Percentiles rank a stretch among this genome's conserved stretches.
Evolutionary conservation across 2,113 vertebrate genomes (phyloP).

Genomic region (Laticauda colubrina): DNA sequence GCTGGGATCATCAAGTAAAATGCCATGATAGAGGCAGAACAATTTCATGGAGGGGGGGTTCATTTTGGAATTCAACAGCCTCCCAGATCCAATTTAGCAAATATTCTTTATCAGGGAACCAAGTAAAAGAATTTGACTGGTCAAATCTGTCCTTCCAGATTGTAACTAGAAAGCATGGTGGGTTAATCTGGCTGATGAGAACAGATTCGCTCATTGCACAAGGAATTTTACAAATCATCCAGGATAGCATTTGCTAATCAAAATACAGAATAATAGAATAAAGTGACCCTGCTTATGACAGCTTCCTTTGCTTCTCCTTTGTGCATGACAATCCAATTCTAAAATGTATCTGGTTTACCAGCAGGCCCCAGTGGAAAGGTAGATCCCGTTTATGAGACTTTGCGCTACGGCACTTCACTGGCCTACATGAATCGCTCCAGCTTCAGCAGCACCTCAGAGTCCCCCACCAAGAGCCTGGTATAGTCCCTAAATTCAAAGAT

Average conservation of each 20-base stretch:
- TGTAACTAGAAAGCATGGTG: neutral
- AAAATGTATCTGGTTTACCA: neutral
- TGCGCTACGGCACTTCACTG: conserved; percentile 88
- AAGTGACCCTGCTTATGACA: neutral
- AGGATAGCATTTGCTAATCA: neutral
- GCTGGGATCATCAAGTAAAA: neutral
- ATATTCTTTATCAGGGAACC: neutral
- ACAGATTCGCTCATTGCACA: neutral
- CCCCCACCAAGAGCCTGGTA: conserved; percentile 86
- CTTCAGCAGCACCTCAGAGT: conserved; percentile 87
- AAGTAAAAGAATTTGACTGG: neutral
- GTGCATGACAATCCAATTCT: neutral
- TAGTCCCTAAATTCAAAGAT: conserved; percentile 13
- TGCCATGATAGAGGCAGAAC: neutral
- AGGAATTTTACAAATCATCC: neutral
- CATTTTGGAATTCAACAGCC: neutral
- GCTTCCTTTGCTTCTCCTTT: neutral
- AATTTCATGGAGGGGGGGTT: neutral
- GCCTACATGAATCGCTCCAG: conserved; percentile 85
- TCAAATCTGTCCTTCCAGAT: neutral
- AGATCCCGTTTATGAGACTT: conserved; percentile 86
- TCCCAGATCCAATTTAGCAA: neutral
- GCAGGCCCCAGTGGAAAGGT: conserved; percentile 69
- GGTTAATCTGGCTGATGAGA: neutral
- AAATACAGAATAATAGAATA: neutral